Base-by-base conservation (phyloP, 2,888 invertebrate species). In the Dugesia japonica region DNA sequence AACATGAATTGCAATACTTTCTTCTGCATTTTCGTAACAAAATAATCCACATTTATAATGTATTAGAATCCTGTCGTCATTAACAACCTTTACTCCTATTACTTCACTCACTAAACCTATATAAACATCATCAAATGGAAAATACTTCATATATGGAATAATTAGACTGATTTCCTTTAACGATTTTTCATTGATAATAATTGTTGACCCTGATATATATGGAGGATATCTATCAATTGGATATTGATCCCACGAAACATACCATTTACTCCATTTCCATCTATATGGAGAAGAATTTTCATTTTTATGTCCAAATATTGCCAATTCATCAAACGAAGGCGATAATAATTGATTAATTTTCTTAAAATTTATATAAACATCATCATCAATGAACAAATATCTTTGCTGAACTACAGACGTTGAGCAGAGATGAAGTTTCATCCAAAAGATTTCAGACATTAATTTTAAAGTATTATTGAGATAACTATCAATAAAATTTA, bases 41-140 rank as follows among this genome's bases (percentile, higher is more conserved):
- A 56, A n/a, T 4, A 56, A 7, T 56, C 56, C 56, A 56, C 56
- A 56, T 56, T 56, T 56, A 23, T 56, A 56, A 56, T 56, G 9
- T 23, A n/a, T 4, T 56, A n/a, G n/a, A n/a, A 56, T 56, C 9
- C 56, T 4, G 4, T 56, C 23, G 7, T 56, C 56, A 56, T 56
- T 56, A n/a, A 56, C 23, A 9, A 56, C 56, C 7, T 23, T n/a
- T 4, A 56, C 17, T 4, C n/a, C n/a, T 1, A n/a, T 56, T n/a
- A 7, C 1, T n/a, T 56, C 23, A 9, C 9, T 4, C 1, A 56
- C 23, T 1, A 56, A 20, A 20, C 56, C 56, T 7, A 56, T 4
- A 56, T 56, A 56, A 20, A 56, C 56, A 56, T 56, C 56, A 56
- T 56, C 56, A 56, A 56, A 56, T 56, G 56, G 56, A n/a, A 56